These are phyloP conservation scores for Pseudomyrmex dendroicus DNA, from an alignment of 1,140 invertebrate genomes.

Conservation along the genomic window DNA sequence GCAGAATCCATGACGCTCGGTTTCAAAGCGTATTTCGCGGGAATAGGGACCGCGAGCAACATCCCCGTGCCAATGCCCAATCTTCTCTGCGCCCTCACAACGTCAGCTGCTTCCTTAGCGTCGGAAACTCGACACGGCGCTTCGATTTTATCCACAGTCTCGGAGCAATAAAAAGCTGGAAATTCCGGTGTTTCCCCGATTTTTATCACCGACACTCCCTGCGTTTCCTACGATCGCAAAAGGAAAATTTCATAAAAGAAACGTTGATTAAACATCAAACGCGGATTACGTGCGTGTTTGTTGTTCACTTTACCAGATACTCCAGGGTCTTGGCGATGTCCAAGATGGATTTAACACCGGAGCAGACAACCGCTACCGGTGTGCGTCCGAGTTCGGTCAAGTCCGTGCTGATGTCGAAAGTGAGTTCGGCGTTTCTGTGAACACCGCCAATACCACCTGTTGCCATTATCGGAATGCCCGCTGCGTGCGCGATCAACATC, in stretches of 20 bases:
- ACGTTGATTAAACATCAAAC: neutral
- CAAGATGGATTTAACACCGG: constrained; percentile 98
- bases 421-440: constrained; percentile 93
- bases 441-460: constrained; percentile 97
- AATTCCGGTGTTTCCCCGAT: constrained; percentile 89
- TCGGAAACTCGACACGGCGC: constrained; percentile 89
- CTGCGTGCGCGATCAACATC: constrained; percentile 92
- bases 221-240: constrained; percentile 91
- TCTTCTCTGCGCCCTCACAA: constrained; percentile 87
- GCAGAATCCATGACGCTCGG: constrained; percentile 88
- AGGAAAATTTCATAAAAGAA: neutral
- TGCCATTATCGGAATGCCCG: constrained; percentile 96
- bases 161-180: constrained; percentile 95
- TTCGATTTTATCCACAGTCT: constrained; percentile 87
- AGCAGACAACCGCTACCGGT: constrained; percentile 95
- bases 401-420: constrained; percentile 98
- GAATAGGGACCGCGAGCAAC: constrained; percentile 96
- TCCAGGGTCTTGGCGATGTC: constrained; percentile 98
- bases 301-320: constrained; percentile 90
- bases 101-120: constrained; percentile 89
- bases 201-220: constrained; percentile 95
- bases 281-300: neutral
- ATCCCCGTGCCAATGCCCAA: constrained; percentile 91
- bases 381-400: constrained; percentile 95
- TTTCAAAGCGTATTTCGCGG: constrained; percentile 88